Evolutionary conservation across 2,888 invertebrate genomes (phyloP), one percentile per base, ranked within the genome.

Genomic region (Perizoma affinitatum): DNA sequence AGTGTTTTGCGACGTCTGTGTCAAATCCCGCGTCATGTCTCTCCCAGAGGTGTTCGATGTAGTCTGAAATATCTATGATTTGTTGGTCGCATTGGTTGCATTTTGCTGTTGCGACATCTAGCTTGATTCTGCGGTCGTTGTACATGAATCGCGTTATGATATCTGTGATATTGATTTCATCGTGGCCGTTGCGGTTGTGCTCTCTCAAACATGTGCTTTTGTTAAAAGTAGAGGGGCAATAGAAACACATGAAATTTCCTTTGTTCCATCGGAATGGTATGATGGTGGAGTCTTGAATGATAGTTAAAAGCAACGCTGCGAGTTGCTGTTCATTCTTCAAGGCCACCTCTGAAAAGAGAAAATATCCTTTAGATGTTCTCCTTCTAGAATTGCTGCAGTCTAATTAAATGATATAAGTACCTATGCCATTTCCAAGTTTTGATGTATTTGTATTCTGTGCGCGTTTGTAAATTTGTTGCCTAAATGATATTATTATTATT

Each of bases 171-270:
- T 62, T 58, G 0, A 62, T 58, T 5, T 58, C 61, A 5, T 83
- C 4, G 42, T 86, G 86, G 2, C 76, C 76, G 4, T 68, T 65
- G 0, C 56, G 53, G 0, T 75, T 76, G 49, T 84, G 83, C 5
- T 73, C 61, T 56, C 71, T 78, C 5, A 80, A 60, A 43, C 69
- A 64, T 0, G 69, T 67, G 34, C 73, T 70, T 8, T 74, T 72
- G 8, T 65, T 53, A 57, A 80, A 80, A 0, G 67, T 60, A 0
- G 66, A 61, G 38, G 73, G 66, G 51, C 82, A 82, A 63, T 71
- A 77, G 59, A 80, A 80, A 40, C 82, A 82, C 72, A 75, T 73
- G 54, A 70, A 82, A 50, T 76, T 79, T 9, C 75, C 75, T 0
- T 66, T 64, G 41, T 67, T 71, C 79, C 82, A 80, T 36, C 76